Evolutionary conservation across 92 coral and sea anemone genomes (phyloP).

Genomic region (Heteractis magnifica): DNA sequence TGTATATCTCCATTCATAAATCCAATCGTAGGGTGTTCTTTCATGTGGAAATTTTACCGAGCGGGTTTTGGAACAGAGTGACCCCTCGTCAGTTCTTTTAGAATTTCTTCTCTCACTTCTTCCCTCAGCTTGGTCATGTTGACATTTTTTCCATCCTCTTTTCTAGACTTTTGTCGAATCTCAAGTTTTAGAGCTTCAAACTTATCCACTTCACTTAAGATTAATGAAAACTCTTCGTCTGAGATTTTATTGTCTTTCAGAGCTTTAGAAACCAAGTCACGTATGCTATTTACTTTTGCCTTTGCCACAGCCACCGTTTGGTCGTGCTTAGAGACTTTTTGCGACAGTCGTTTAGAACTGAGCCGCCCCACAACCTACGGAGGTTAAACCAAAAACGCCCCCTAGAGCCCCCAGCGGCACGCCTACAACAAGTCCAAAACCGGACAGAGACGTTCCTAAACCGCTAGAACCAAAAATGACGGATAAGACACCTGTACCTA

Average conservation of each 20-base stretch:
- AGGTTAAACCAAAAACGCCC: constrained; percentile 40
- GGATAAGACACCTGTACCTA: constrained; percentile 37
- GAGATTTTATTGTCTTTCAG: constrained; percentile 34
- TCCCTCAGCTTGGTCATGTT: constrained; percentile 22
- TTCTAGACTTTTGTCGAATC: constrained; percentile 33
- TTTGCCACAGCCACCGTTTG: constrained; percentile 40
- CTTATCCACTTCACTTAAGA: constrained; percentile 30
- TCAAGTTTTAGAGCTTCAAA: constrained; percentile 23
- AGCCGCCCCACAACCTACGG: constrained; percentile 38
- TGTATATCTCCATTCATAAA: constrained; percentile 24
- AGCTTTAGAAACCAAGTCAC: constrained; percentile 41
- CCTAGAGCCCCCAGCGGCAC: constrained; percentile 47
- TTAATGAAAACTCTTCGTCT: constrained; percentile 34
- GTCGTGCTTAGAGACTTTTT: constrained; percentile 51
- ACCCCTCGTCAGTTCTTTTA: constrained; percentile 8
- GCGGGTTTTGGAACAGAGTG: too few species aligned
- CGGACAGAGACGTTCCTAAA: constrained; percentile 53
- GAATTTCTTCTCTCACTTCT: constrained; percentile 28
- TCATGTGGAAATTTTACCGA: constrained; percentile 10
- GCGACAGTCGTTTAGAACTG: constrained; percentile 38
- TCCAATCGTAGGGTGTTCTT: constrained; percentile 29
- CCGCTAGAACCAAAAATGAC: constrained; percentile 40
- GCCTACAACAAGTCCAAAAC: constrained; percentile 48
- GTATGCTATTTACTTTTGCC: constrained; percentile 44
- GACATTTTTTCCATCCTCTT: constrained; percentile 18